Conservation (phyloP, 1,140 invertebrate genomes). For the Sipha flava region DNA sequence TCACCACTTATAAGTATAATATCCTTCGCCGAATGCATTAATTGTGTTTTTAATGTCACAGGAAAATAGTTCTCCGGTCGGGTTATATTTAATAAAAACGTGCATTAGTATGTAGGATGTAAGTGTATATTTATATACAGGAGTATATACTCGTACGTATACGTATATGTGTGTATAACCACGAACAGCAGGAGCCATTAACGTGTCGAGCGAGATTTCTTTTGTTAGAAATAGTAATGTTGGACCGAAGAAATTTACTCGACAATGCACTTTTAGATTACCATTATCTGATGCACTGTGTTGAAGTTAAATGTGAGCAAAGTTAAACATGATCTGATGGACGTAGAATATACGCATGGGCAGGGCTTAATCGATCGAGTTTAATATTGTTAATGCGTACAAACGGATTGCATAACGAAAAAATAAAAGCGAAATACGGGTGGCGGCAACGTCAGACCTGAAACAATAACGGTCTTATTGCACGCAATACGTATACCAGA, state of each 20-base stretch:
- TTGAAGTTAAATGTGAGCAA: background rate
- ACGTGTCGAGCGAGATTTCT: background rate
- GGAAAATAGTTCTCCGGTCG: no score
- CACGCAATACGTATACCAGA: background rate
- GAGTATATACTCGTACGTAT: no score
- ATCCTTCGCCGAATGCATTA: no score
- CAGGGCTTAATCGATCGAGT: background rate
- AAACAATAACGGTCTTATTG: background rate
- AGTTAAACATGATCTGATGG: background rate
- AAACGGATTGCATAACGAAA: background rate
- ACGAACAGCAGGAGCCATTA: background rate
- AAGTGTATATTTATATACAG: no score
- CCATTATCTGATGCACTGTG: background rate
- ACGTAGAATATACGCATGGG: background rate
- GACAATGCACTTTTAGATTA: background rate
- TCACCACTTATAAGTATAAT: no score
- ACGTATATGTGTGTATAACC: background rate
- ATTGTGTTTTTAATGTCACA: no score
- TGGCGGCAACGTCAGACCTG: background rate
- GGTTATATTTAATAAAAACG: no score
- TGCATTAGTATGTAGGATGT: no score
- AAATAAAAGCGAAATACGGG: background rate
- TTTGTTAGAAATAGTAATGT: background rate
- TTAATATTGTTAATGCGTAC: background rate
- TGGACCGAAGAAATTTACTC: background rate